phyloP scores from a whole-genome alignment of 1,140 invertebrate species.

The Pachypeltis micranthus region DNA sequence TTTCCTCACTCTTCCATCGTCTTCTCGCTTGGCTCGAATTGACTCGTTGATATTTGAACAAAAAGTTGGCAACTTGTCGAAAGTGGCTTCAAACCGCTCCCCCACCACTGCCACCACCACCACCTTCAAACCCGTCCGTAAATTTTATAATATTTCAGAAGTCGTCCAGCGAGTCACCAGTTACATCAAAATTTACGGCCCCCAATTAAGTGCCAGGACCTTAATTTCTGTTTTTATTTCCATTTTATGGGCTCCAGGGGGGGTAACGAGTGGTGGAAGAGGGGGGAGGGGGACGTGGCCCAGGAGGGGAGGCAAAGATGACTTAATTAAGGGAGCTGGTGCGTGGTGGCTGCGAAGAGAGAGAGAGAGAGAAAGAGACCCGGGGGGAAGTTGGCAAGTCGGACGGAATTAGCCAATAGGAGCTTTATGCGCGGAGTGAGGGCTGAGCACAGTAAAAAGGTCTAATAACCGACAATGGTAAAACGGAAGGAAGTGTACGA shows the following conservation, averaged over 20 bases:
- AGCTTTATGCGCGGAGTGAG: constrained; percentile 11
- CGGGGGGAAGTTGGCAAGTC: constrained; percentile 10
- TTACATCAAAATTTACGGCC: constrained; percentile 6
- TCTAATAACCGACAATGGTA: constrained; percentile 14
- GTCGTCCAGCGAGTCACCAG: constrained; percentile 10
- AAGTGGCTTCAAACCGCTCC: no score
- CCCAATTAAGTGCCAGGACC: constrained; percentile 10
- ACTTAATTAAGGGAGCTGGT: constrained; percentile 12
- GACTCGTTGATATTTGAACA: constrained; percentile 1
- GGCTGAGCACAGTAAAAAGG: constrained; percentile 10
- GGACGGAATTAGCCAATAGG: constrained; percentile 15
- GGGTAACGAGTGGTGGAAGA: no score
- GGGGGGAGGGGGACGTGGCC: not conserved
- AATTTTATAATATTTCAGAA: constrained; percentile 14
- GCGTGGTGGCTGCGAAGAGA: no score
- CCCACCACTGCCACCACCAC: no score
- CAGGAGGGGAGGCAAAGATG: constrained; percentile 1
- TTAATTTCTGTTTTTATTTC: constrained; percentile 17
- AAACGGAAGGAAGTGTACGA: not conserved
- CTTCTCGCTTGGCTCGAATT: no score
- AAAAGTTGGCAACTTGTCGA: not conserved
- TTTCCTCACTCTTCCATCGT: no score
- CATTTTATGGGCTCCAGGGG: constrained; percentile 11
- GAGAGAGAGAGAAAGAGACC: no score
- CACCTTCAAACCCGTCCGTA: no score